Evolutionary conservation across 2,113 vertebrate genomes (phyloP).

Genomic region (Oceanites oceanicus): DNA sequence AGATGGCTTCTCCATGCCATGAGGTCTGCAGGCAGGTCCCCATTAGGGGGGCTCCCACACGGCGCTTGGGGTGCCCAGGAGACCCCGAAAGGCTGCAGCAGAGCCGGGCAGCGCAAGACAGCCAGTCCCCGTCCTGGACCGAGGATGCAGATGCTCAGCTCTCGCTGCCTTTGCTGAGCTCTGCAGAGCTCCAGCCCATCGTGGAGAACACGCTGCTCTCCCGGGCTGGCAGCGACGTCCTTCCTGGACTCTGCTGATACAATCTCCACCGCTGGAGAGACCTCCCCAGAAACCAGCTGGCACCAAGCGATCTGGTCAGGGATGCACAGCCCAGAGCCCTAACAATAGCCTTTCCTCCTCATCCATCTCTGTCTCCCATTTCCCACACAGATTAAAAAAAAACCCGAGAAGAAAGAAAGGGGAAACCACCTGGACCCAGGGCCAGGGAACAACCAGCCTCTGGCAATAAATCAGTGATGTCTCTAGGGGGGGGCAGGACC

Average conservation of each 20-base stretch:
- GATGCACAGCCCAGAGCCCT: not conserved
- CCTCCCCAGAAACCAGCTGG: not conserved
- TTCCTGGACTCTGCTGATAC: not conserved
- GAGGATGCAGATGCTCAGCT: not conserved
- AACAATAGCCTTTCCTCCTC: slow-evolving; percentile 25
- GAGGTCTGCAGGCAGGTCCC: not conserved
- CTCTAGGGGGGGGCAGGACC: not conserved
- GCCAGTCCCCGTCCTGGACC: fast-evolving
- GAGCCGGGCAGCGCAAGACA: fast-evolving
- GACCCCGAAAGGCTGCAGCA: not conserved
- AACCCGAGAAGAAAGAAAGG: not conserved
- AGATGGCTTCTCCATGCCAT: fast-evolving
- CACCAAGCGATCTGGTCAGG: not conserved
- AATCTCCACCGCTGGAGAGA: not conserved
- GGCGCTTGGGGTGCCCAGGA: not conserved
- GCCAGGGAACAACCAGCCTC: not conserved
- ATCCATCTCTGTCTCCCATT: not conserved
- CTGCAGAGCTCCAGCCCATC: not conserved
- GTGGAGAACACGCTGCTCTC: not conserved
- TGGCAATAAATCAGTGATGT: not conserved
- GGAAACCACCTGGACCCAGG: not conserved
- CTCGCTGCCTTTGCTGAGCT: not conserved
- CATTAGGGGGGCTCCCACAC: fast-evolving
- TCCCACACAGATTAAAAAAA: not conserved
- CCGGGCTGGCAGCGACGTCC: not conserved